Evolutionary conservation across 2,797 vertebrate species (phyloP), one percentile per base, ranked within the genome.

Genomic region (Sebastes baramenuke): DNA sequence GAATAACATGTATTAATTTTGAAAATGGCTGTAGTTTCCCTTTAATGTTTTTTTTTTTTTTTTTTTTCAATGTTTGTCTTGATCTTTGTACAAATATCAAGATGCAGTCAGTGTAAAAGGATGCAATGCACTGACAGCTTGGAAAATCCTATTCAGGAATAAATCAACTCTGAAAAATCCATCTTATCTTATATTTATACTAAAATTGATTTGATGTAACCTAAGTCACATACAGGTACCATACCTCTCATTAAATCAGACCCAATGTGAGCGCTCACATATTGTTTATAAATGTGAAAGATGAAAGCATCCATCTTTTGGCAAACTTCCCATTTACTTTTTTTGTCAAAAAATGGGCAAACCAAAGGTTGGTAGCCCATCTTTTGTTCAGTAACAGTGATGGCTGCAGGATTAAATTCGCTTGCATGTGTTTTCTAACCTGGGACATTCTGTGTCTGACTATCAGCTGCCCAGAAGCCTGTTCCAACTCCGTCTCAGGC

Each of bases 391-490:
- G 22, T 24, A 62, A 49, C 32, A 16, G 54, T 71, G 36, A 27
- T 61, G n/a, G 18, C 25, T 67, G 49, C 25, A 67, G 6, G 30
- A 34, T 55, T 38, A 32, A 9, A 65, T 65, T 59, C 29, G 1
- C 54, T 36, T 68, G 16, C 14, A 10, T 83, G 60, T 75, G 38
- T 86, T 85, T 79, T 75, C 77, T 83, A 49, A 89, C 77, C 72
- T 89, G 38, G 22, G 25, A 30, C 67, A 52, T 12, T 87, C 1
- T 87, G 13, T 80, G 38, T 87, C 74, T 83, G 25, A 79, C 72
- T 12, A 6, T 64, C 70, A 93, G 93, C 92, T 36, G 90, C 81
- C 38, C 94, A 95, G 73, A 94, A 92, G 65, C 84, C 94, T 1
- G 84, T 87, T 30, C 24, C 90, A 13, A 66, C 90, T 46, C 72